Percentiles rank a stretch among this genome's conserved stretches.
These are phyloP conservation scores for Arctocebus calabarensis DNA, from an alignment of 2,797 vertebrate species.

Conservation along the genomic window DNA sequence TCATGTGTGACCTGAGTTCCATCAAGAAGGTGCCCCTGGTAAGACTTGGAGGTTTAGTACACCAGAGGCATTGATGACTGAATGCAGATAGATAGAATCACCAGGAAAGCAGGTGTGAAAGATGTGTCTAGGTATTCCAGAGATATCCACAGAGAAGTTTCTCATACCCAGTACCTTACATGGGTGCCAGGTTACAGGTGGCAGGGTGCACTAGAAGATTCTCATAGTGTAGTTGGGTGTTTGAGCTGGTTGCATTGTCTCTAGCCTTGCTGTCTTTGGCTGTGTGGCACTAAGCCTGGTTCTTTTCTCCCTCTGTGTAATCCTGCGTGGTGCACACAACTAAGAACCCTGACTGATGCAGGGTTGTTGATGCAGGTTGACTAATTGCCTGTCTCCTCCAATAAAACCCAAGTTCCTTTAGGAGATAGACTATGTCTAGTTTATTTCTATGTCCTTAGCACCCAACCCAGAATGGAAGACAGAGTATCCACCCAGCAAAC, in stretches of 20 bases:
- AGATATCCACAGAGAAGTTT: background rate
- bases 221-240: background rate
- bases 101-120: background rate
- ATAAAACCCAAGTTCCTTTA: background rate
- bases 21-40: background rate
- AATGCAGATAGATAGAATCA: background rate
- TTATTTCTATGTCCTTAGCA: constrained; percentile 7
- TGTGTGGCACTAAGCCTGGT: background rate
- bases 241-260: background rate
- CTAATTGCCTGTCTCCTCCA: background rate
- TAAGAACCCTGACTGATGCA: background rate
- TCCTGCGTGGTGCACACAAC: background rate
- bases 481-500: background rate
- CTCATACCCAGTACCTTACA: background rate
- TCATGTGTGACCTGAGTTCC: background rate
- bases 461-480: background rate
- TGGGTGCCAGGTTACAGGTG: background rate
- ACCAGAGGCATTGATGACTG: background rate
- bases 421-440: background rate
- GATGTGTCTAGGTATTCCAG: background rate
- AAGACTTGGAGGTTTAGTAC: background rate
- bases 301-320: background rate
- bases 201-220: background rate
- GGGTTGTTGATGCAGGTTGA: background rate
- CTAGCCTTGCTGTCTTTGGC: background rate